Conservation (phyloP, 2,888 invertebrate genomes). For the Phaedon cochleariae region DNA sequence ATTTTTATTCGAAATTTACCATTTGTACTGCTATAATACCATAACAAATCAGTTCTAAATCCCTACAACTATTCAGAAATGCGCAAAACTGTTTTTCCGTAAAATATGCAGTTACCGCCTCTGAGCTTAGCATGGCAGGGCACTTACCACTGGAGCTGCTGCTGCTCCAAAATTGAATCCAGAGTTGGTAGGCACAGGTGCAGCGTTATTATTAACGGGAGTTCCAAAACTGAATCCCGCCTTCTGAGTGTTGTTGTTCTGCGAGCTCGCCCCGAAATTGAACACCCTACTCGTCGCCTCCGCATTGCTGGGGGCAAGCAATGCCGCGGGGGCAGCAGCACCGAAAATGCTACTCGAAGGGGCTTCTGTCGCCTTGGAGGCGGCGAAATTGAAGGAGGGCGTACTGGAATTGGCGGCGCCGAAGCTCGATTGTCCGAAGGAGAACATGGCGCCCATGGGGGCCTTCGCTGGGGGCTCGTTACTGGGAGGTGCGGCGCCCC, state of each 20-base stretch:
- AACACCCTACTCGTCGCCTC: constrained; percentile 49
- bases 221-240: constrained; percentile 54
- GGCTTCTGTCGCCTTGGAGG: constrained; percentile 19
- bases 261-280: constrained; percentile 49
- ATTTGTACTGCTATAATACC: too few relatives aligned
- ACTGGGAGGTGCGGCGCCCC: constrained; percentile 17
- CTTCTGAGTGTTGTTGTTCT: constrained; percentile 45
- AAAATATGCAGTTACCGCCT: too few relatives aligned
- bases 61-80: too few relatives aligned
- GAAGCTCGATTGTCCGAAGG: constrained; percentile 52
- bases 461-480: constrained; percentile 39
- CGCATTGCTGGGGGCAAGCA: neutral
- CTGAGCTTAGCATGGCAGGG: too few relatives aligned
- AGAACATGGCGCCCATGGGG: constrained; percentile 47
- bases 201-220: constrained; percentile 3
- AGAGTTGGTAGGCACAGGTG: constrained; percentile 17
- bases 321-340: too few relatives aligned
- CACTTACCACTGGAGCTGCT: constrained; percentile 43
- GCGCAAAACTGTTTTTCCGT: too few relatives aligned
- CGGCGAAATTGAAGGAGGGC: constrained; percentile 28
- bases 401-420: constrained; percentile 42
- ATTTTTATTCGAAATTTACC: too few relatives aligned
- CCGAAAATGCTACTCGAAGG: constrained; percentile 26
- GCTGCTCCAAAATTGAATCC: constrained; percentile 56
- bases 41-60: too few relatives aligned